A percentile compares a stretch with the other conserved stretches of the same genome.
phyloP scores from a whole-genome alignment of 2,888 invertebrate genomes.

The Athrips mouffetella region DNA sequence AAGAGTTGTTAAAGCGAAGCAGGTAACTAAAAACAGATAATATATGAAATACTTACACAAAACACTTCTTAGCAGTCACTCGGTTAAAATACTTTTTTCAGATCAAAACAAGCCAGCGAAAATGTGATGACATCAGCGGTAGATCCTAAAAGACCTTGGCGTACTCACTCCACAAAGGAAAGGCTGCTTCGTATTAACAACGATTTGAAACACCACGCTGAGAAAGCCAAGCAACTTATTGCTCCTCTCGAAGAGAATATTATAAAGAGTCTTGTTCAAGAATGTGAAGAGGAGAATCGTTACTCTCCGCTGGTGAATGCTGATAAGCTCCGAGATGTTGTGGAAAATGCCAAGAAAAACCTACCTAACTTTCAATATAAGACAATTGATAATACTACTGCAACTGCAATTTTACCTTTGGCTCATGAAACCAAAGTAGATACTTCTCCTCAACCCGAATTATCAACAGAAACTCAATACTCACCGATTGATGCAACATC shows the following conservation, averaged over 20 bases:
- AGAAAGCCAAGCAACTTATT: conserved; percentile 43
- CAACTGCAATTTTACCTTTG: conserved; percentile 48
- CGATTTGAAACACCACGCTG: conserved; percentile 56
- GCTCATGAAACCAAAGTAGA: conserved; percentile 35
- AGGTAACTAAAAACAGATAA: conserved; percentile 38
- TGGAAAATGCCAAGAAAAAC: conserved; percentile 55
- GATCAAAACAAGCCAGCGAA: conserved; percentile 34
- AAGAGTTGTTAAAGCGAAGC: conserved; percentile 40
- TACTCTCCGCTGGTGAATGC: conserved; percentile 33
- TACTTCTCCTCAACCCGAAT: too few relatives aligned
- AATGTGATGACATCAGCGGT: conserved; percentile 24
- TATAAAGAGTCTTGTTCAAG: conserved; percentile 50
- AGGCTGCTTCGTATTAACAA: conserved; percentile 56
- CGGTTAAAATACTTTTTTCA: conserved; percentile 27
- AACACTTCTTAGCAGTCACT: too few relatives aligned
- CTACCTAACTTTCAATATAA: conserved; percentile 64
- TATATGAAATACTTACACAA: too few relatives aligned
- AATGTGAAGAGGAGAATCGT: conserved; percentile 42
- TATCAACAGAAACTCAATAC: too few relatives aligned
- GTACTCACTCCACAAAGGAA: conserved; percentile 59
- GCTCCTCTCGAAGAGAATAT: conserved; percentile 45
- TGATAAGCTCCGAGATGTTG: conserved; percentile 48
- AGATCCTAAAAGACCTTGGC: conserved; percentile 64
- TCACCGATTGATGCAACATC: not conserved
- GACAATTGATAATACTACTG: conserved; percentile 55